Conservation (phyloP, 2,113 vertebrate species). For the Oncorhynchus keta region DNA sequence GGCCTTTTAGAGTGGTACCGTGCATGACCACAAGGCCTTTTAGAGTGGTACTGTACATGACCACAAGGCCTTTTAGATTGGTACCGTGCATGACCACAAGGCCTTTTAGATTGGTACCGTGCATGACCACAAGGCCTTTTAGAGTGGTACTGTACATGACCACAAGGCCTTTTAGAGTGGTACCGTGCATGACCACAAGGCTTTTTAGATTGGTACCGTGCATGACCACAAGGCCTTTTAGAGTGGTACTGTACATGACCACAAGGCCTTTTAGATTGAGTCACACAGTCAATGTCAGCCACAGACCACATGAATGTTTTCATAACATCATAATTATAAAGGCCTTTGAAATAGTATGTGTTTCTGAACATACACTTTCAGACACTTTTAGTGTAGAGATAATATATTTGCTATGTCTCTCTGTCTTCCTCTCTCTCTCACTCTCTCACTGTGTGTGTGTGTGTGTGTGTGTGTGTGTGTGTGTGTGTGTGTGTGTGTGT, state of each 20-base stretch:
- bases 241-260: too few species aligned
- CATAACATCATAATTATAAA: not conserved
- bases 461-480: not conserved
- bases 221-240: too few species aligned
- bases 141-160: too few species aligned
- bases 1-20: not conserved
- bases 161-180: too few species aligned
- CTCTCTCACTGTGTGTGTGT: not conserved
- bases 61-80: too few species aligned
- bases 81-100: too few species aligned
- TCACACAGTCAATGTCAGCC: not conserved
- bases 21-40: not conserved
- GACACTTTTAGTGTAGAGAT: not conserved
- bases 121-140: too few species aligned
- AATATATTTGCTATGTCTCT: not conserved
- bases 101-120: too few species aligned
- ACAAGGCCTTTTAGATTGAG: not conserved
- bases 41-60: too few species aligned
- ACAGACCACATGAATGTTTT: not conserved
- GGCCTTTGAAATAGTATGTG: not conserved
- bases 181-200: too few species aligned
- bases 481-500: not conserved
- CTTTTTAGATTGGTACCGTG: too few species aligned
- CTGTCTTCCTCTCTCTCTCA: not conserved
- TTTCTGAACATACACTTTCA: not conserved